Evolutionary conservation across 2,113 vertebrate genomes (phyloP).

Genomic region (Pterophyllum scalare): DNA sequence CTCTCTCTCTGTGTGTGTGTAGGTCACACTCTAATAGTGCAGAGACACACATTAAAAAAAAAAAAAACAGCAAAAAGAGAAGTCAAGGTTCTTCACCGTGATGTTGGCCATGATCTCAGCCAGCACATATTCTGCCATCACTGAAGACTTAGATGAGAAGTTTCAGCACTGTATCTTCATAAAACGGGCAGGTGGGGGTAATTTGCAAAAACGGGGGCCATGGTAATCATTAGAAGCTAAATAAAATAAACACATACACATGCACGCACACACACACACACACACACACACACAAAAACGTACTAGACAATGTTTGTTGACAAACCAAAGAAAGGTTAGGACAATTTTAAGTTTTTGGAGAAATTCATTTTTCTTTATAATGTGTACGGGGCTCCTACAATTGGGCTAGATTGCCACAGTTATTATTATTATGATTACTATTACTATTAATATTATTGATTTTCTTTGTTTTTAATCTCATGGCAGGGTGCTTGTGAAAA

Average conservation of each 20-base stretch:
- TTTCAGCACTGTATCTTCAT: slow-evolving; percentile 29
- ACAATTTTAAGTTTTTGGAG: slow-evolving; percentile 63
- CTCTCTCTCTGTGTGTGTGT: background rate
- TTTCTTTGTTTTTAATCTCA: slow-evolving; percentile 50
- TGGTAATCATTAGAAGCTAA: slow-evolving; percentile 45
- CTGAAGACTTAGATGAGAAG: slow-evolving; percentile 19
- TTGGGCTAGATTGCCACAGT: slow-evolving; percentile 50
- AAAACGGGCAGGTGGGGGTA: slow-evolving; percentile 21
- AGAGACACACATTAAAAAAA: background rate
- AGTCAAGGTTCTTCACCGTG: slow-evolving; percentile 11
- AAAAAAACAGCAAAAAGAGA: slow-evolving; percentile 4
- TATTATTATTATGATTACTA: slow-evolving; percentile 10
- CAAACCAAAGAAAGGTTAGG: slow-evolving; percentile 80
- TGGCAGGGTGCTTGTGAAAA: slow-evolving; percentile 66
- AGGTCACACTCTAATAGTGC: slow-evolving; percentile 19
- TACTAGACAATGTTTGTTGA: slow-evolving; percentile 66
- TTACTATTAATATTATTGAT: background rate
- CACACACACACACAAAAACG: slow-evolving; percentile 21
- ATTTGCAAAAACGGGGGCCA: slow-evolving; percentile 50
- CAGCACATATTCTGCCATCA: slow-evolving; percentile 23
- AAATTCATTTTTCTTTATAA: slow-evolving; percentile 49
- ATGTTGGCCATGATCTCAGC: slow-evolving; percentile 25
- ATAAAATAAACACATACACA: background rate
- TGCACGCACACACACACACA: no score
- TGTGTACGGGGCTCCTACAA: slow-evolving; percentile 48